Base-by-base conservation (phyloP, 2,888 invertebrate species). In the Actias luna region DNA sequence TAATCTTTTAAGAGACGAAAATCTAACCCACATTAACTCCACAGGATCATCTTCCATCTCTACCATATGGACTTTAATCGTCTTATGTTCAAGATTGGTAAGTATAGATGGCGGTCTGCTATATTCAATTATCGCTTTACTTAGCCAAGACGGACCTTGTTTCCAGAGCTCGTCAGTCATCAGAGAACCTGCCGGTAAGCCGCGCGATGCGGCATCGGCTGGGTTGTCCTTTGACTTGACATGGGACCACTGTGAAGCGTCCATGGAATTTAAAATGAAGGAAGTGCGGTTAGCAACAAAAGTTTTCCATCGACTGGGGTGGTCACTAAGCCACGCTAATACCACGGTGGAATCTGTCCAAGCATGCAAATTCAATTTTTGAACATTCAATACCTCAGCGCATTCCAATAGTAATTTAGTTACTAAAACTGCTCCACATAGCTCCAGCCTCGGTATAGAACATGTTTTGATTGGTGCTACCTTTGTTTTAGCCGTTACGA, bases 401-500 rank as follows among this genome's bases (percentile, higher is more conserved):
- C 69, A 64, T 39, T 69, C 67, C 2, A 16, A n/a, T 1, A 71
- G 36, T 5, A 71, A 31, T 57, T 68, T 69, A 1, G 69, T 35
- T 0, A 69, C 12, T 7, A 73, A 60, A 1, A 66, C 59, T 2
- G 71, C 72, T 1, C 64, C 70, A 65, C 70, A 72, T 3, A 74
- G 60, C 46, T 72, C 74, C 12, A 74, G 39, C 7, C 70, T 63
- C 0, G 70, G 69, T 0, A 69, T 64, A 0, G 67, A 66, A 3
- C 67, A 39, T 60, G 67, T 64, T 27, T 63, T 67, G 18, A 66
- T 36, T 3, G 66, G 65, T n/a, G 65, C 63, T 14, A 66, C 65
- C n/a, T 62, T 64, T n/a, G n/a, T n/a, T n/a, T n/a, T n/a, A n/a
- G n/a, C n/a, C n/a, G n/a, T n/a, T n/a, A n/a, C n/a, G n/a, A n/a